Evolutionary conservation across 2,888 invertebrate genomes (phyloP).

Genomic region (Scaptomyza polygonia): DNA sequence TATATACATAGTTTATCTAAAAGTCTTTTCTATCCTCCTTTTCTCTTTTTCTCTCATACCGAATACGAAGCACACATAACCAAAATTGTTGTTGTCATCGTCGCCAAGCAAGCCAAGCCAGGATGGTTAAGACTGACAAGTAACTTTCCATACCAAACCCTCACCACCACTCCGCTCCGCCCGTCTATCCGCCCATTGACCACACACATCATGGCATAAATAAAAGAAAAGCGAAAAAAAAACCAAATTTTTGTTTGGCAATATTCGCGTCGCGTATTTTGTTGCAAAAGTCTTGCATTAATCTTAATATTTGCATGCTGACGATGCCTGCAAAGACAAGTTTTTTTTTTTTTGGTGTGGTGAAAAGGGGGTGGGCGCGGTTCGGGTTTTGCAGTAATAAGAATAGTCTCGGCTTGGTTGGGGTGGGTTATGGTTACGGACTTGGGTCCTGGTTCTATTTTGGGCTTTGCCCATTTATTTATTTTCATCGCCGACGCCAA

Average conservation of each 20-base stretch:
- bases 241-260: slow-evolving; percentile 71
- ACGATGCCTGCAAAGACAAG: slow-evolving; percentile 16
- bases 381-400: slow-evolving; percentile 30
- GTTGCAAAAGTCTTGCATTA: slow-evolving; percentile 78
- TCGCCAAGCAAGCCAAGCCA: slow-evolving; percentile 14
- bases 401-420: slow-evolving; percentile 18
- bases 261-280: slow-evolving; percentile 77
- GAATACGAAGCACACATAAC: slow-evolving; percentile 2
- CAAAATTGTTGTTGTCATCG: slow-evolving; percentile 62
- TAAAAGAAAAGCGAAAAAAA: no score
- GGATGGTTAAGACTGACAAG: slow-evolving; percentile 67
- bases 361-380: not conserved
- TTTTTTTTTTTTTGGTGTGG: no score
- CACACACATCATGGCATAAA: slow-evolving; percentile 59
- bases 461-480: slow-evolving; percentile 70
- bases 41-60: not conserved
- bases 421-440: no score
- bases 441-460: slow-evolving; percentile 21
- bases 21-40: slow-evolving; percentile 1
- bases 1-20: slow-evolving; percentile 14
- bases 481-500: slow-evolving; percentile 71
- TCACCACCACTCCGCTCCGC: not conserved
- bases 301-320: slow-evolving; percentile 79
- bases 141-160: slow-evolving; percentile 26
- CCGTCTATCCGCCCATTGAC: not conserved